phyloP scores from a whole-genome alignment of 2,113 vertebrate species.

The Apaloderma vittatum region DNA sequence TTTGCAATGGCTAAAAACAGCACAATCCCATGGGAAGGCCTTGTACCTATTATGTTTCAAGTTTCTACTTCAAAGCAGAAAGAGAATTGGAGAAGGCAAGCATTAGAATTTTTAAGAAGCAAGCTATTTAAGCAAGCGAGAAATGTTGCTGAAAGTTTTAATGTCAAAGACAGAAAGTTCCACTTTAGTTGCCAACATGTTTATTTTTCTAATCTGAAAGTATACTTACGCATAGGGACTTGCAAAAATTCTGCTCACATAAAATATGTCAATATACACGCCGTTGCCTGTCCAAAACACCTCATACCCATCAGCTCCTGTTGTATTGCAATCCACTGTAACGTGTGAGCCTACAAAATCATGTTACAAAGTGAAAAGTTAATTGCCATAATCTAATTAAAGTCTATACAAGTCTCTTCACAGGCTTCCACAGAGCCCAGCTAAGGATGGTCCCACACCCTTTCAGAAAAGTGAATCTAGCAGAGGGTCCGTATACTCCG shows the following conservation, averaged over 20 bases:
- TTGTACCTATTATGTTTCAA: not conserved
- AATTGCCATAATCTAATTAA: not conserved
- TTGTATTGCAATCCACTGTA: conserved; percentile 81
- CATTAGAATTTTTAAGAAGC: not conserved
- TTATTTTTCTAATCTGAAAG: conserved; percentile 33
- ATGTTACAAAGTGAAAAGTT: conserved; percentile 22
- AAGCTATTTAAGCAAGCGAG: not conserved
- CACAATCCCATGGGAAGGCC: not conserved
- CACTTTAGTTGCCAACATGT: not conserved
- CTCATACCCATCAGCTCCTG: conserved; percentile 55
- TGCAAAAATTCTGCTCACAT: conserved; percentile 51
- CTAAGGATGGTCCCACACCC: not conserved
- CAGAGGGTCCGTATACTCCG: not conserved
- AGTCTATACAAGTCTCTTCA: not conserved
- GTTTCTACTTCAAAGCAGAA: not conserved
- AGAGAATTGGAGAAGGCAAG: not conserved
- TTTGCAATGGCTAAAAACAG: not conserved
- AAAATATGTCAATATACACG: conserved; percentile 29
- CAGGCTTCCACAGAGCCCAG: not conserved
- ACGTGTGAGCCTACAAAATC: conserved; percentile 81
- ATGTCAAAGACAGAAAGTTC: not conserved
- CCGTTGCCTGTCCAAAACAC: conserved; percentile 59
- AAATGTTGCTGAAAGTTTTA: not conserved
- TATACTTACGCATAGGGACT: conserved; percentile 58
- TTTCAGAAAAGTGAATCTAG: not conserved